phyloP scores from a whole-genome alignment of 2,113 vertebrate genomes.

The Lates calcarifer region DNA sequence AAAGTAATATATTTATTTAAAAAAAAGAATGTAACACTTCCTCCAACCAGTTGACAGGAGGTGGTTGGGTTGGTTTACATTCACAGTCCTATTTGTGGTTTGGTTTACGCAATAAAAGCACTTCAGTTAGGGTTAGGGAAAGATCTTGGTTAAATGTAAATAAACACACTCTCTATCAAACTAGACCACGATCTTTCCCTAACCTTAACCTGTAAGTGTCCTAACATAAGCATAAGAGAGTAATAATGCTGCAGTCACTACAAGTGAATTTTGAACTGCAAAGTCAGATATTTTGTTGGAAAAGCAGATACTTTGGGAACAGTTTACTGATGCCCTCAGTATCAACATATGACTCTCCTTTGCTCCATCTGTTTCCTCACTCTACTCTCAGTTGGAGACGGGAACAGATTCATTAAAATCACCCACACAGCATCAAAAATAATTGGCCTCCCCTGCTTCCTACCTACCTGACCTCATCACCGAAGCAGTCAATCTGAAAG shows the following conservation, averaged over 20 bases:
- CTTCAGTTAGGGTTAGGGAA: no score
- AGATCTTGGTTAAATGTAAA: no score
- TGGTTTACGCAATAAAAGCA: no score
- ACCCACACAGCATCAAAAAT: slow-evolving; percentile 38
- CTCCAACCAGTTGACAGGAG: no score
- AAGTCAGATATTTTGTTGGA: no score
- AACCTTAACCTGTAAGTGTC: background rate
- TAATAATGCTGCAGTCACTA: no score
- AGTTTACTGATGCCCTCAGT: background rate
- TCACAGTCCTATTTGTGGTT: no score
- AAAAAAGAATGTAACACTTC: no score
- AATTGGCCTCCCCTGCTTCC: slow-evolving; percentile 39
- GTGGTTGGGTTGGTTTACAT: no score
- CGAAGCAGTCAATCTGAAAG: slow-evolving; percentile 14
- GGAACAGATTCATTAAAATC: slow-evolving; percentile 36
- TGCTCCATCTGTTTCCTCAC: slow-evolving; percentile 16
- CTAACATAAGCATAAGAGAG: no score
- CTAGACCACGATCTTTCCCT: background rate
- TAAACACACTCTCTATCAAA: background rate
- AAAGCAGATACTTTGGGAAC: background rate
- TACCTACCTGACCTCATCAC: slow-evolving; percentile 30
- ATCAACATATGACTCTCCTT: background rate
- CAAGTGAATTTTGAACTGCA: no score
- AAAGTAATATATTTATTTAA: no score
- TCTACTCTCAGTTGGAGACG: slow-evolving; percentile 35